phyloP scores from a whole-genome alignment of 2,888 invertebrate genomes.

The Emmelina monodactyla region DNA sequence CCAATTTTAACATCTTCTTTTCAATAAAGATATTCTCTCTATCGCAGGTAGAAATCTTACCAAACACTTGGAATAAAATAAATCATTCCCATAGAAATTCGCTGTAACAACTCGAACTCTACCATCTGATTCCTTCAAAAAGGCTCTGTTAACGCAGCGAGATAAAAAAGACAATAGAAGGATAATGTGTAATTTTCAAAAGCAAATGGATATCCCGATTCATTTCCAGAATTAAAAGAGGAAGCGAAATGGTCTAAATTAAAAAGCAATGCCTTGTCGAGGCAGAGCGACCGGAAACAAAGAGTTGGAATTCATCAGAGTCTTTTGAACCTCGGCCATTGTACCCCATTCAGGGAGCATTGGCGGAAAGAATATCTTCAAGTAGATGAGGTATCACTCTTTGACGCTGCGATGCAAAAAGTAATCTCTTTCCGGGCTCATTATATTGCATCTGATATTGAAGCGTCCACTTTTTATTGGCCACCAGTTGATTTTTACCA shows the following conservation, averaged over 20 bases:
- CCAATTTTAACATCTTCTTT: too few relatives aligned
- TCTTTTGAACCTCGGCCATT: constrained; percentile 58
- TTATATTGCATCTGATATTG: constrained; percentile 46
- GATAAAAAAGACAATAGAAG: constrained; percentile 15
- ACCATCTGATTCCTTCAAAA: too few relatives aligned
- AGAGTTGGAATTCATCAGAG: constrained; percentile 60
- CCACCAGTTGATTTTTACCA: too few relatives aligned
- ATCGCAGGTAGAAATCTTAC: too few relatives aligned
- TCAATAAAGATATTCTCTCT: too few relatives aligned
- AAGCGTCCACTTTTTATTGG: too few relatives aligned
- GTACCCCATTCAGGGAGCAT: constrained; percentile 52
- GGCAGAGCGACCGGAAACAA: constrained; percentile 59
- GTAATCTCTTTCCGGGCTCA: constrained; percentile 41
- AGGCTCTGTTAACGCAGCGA: too few relatives aligned
- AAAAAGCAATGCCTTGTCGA: constrained; percentile 61
- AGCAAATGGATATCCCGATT: constrained; percentile 40
- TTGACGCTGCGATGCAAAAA: constrained; percentile 52
- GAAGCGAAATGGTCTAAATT: constrained; percentile 57
- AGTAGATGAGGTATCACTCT: constrained; percentile 50
- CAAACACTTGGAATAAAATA: too few relatives aligned
- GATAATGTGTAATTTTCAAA: constrained; percentile 15
- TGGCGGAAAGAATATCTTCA: constrained; percentile 54
- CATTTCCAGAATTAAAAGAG: constrained; percentile 49
- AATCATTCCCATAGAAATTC: too few relatives aligned
- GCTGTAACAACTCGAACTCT: too few relatives aligned